These are phyloP conservation scores for Astropecten irregularis DNA, from an alignment of 53 echinoderm and acorn worm genomes.

Conservation along the genomic window DNA sequence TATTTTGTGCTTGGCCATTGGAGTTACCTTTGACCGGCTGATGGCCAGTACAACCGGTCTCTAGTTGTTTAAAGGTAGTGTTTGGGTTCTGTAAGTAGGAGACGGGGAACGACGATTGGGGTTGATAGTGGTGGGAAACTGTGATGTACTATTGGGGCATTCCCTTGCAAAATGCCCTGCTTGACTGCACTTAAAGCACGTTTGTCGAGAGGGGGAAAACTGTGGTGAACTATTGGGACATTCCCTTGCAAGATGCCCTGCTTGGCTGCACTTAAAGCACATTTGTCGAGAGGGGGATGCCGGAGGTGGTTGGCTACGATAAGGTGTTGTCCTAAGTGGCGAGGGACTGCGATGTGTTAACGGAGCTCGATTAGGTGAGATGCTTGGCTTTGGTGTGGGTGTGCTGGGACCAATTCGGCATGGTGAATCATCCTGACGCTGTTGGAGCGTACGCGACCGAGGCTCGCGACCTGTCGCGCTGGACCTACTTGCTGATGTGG, in stretches of 20 bases:
- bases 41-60: constrained; percentile 6
- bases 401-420: neutral
- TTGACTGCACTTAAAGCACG: neutral
- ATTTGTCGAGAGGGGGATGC: neutral
- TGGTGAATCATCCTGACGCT: too few species aligned
- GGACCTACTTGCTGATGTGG: neutral
- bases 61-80: neutral
- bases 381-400: neutral
- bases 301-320: neutral
- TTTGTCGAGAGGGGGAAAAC: neutral
- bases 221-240: neutral
- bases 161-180: neutral
- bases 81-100: neutral
- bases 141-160: neutral
- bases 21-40: neutral
- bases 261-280: constrained; percentile 1
- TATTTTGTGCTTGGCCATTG: neutral
- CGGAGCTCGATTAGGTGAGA: neutral
- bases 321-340: neutral
- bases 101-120: neutral
- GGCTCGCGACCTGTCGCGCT: neutral
- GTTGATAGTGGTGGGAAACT: neutral
- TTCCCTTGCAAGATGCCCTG: constrained; percentile 28
- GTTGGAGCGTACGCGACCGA: too few species aligned
- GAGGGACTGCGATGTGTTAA: neutral